Conservation (phyloP, 2,113 vertebrate genomes). For the Scolopax mira region DNA sequence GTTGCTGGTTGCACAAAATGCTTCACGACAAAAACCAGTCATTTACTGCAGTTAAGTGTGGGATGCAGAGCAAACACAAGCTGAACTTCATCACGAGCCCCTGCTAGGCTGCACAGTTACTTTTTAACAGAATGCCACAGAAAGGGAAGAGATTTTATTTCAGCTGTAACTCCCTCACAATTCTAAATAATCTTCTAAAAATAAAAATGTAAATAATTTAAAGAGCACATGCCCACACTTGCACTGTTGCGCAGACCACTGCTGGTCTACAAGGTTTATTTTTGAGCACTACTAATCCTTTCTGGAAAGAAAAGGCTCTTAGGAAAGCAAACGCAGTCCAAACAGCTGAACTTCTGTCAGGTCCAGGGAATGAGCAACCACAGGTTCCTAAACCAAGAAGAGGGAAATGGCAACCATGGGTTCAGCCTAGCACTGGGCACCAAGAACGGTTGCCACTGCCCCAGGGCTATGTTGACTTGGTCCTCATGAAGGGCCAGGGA, state of each 20-base stretch:
- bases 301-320: background rate
- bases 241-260: background rate
- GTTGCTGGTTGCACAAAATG: background rate
- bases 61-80: background rate
- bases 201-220: background rate
- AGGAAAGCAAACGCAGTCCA: background rate
- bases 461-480: background rate
- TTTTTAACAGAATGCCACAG: background rate
- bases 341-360: background rate
- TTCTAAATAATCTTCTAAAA: background rate
- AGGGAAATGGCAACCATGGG: accelerated
- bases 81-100: background rate
- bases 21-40: background rate
- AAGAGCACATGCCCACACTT: background rate
- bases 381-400: accelerated
- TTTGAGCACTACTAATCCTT: background rate
- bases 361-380: background rate
- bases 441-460: accelerated
- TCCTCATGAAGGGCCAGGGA: background rate
- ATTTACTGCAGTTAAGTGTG: background rate
- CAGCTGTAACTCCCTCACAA: background rate
- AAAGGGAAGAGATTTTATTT: background rate
- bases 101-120: background rate
- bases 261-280: background rate
- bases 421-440: background rate